These are phyloP conservation scores for Yasuhikotakia modesta DNA, from an alignment of 2,797 vertebrate genomes.

Conservation along the genomic window DNA sequence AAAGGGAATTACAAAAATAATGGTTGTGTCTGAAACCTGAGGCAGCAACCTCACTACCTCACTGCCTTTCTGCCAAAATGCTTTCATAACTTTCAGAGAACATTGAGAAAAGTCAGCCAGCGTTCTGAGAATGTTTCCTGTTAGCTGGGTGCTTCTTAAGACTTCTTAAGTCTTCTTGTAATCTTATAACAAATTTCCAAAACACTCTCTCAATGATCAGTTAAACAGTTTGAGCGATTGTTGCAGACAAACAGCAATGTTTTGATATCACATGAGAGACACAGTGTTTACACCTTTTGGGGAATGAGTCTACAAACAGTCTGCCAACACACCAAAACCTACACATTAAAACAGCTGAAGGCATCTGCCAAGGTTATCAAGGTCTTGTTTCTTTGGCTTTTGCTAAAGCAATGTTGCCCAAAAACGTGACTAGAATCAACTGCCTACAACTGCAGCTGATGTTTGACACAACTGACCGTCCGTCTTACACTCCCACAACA, in stretches of 20 bases:
- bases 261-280: not conserved
- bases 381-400: too few relatives aligned
- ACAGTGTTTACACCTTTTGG: too few relatives aligned
- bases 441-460: conserved; percentile 30
- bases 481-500: conserved; percentile 4
- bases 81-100: too few relatives aligned
- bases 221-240: not conserved
- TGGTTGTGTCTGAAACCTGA: not conserved
- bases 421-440: not conserved
- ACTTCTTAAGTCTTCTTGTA: too few relatives aligned
- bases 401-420: too few relatives aligned
- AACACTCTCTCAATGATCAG: not conserved
- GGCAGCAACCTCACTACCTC: not conserved
- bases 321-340: not conserved
- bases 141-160: too few relatives aligned
- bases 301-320: too few relatives aligned
- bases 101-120: too few relatives aligned
- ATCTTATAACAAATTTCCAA: too few relatives aligned
- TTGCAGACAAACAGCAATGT: not conserved
- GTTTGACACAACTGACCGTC: conserved; percentile 8
- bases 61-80: too few relatives aligned
- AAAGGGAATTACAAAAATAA: not conserved
- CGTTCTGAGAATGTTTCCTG: too few relatives aligned
- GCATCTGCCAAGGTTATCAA: not conserved
- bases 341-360: not conserved